Percentiles rank a stretch among this genome's conserved stretches.
Evolutionary conservation across 2,113 vertebrate species (phyloP).

Genomic region (Butorides virescens): DNA sequence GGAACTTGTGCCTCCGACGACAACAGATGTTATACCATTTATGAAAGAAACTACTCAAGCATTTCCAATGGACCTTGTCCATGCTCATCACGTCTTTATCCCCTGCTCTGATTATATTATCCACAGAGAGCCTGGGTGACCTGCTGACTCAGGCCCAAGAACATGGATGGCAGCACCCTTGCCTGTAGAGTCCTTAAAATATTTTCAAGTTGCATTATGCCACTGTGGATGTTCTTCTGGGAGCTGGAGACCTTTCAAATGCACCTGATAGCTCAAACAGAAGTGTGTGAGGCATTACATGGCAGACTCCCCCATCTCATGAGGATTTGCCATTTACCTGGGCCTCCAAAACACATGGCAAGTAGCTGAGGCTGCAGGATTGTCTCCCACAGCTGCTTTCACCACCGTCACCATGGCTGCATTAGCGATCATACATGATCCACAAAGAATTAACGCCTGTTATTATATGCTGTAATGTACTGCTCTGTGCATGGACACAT

Average conservation of each 20-base stretch:
- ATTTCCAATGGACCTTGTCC: conserved; percentile 36
- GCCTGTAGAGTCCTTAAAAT: background rate
- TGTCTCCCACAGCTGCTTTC: background rate
- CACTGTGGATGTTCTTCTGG: background rate
- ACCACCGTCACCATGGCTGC: background rate
- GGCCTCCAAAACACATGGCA: background rate
- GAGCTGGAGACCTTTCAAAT: background rate
- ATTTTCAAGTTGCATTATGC: background rate
- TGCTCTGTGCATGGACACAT: background rate
- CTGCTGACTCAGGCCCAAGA: background rate
- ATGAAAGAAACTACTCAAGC: conserved; percentile 55
- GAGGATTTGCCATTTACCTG: background rate
- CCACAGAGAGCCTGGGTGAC: background rate
- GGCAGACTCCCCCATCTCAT: background rate
- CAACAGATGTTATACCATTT: conserved; percentile 43
- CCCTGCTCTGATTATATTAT: background rate
- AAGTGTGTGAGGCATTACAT: rapidly evolving
- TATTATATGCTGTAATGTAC: background rate
- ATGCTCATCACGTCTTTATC: conserved; percentile 36
- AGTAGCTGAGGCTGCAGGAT: background rate
- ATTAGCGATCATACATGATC: background rate
- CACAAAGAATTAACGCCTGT: background rate
- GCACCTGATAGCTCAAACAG: background rate
- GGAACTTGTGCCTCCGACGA: conserved; percentile 17
- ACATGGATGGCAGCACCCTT: background rate